These are phyloP conservation scores for Malurus melanocephalus DNA, from an alignment of 2,113 vertebrate species.

Conservation along the genomic window DNA sequence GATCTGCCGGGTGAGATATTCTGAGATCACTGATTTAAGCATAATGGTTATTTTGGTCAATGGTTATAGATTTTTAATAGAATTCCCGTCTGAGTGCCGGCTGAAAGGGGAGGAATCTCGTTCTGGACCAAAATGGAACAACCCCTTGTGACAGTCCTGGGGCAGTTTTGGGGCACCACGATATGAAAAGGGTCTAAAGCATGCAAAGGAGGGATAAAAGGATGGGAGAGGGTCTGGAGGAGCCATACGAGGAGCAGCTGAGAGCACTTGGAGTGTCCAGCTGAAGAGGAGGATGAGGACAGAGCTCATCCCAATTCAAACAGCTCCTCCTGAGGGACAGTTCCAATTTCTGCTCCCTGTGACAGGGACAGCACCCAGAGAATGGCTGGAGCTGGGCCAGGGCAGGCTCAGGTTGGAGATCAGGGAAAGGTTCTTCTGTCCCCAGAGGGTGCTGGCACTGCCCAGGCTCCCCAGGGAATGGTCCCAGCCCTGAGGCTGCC, in stretches of 20 bases:
- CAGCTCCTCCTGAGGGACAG: background rate
- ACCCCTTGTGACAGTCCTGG: no score
- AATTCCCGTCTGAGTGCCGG: background rate
- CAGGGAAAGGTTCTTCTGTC: fast-evolving
- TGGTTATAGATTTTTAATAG: conserved; percentile 16
- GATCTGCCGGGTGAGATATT: background rate
- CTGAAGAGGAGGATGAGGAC: background rate
- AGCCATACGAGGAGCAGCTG: background rate
- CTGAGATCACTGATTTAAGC: conserved; percentile 26
- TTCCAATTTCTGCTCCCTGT: background rate
- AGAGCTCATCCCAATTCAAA: background rate
- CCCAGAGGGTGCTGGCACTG: background rate
- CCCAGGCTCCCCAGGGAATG: background rate
- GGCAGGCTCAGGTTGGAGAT: fast-evolving
- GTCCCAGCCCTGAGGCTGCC: background rate
- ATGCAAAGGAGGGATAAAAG: no score
- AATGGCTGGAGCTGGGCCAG: fast-evolving
- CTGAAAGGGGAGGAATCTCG: background rate
- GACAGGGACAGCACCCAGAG: background rate
- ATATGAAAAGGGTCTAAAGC: background rate
- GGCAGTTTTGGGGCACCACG: background rate
- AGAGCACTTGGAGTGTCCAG: background rate
- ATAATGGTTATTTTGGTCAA: conserved; percentile 39
- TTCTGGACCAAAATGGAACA: background rate
- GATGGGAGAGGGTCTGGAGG: background rate